These are phyloP conservation scores for Podarcis lilfordi DNA, from an alignment of 2,797 vertebrate species.

Conservation along the genomic window DNA sequence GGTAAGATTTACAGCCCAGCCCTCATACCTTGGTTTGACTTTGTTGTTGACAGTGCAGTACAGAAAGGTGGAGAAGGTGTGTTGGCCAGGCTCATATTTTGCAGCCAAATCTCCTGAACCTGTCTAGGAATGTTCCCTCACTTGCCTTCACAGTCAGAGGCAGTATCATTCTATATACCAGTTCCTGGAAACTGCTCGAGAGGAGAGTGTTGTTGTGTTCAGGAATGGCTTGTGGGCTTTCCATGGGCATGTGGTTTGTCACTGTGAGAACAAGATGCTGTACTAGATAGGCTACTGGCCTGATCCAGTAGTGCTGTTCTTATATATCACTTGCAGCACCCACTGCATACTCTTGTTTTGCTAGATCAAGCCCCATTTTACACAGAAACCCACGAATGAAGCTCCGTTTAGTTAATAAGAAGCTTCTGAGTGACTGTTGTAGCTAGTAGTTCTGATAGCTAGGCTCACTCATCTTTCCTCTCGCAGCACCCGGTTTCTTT, in stretches of 20 bases:
- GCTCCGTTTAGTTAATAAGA: neutral
- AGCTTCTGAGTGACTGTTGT: neutral
- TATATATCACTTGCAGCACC: neutral
- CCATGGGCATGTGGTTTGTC: too few relatives aligned
- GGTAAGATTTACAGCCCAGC: neutral
- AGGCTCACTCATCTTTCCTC: neutral
- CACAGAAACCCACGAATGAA: neutral
- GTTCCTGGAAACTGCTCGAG: too few relatives aligned
- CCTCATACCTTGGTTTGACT: neutral
- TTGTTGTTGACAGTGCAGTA: neutral
- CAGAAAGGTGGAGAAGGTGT: neutral
- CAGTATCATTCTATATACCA: too few relatives aligned
- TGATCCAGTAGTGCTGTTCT: too few relatives aligned
- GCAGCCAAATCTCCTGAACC: neutral
- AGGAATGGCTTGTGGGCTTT: too few relatives aligned
- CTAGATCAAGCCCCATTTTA: neutral
- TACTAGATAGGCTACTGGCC: too few relatives aligned
- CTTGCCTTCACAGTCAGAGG: too few relatives aligned
- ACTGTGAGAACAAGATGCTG: too few relatives aligned
- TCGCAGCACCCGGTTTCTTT: too few relatives aligned
- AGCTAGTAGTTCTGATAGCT: neutral
- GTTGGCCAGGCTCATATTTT: neutral
- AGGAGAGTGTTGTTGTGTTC: too few relatives aligned
- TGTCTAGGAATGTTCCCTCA: neutral
- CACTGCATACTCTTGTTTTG: neutral